A percentile compares a stretch with the other conserved stretches of the same genome.
Evolutionary conservation across 2,797 vertebrate species (phyloP).

Genomic region (Sitta carolinensis): DNA sequence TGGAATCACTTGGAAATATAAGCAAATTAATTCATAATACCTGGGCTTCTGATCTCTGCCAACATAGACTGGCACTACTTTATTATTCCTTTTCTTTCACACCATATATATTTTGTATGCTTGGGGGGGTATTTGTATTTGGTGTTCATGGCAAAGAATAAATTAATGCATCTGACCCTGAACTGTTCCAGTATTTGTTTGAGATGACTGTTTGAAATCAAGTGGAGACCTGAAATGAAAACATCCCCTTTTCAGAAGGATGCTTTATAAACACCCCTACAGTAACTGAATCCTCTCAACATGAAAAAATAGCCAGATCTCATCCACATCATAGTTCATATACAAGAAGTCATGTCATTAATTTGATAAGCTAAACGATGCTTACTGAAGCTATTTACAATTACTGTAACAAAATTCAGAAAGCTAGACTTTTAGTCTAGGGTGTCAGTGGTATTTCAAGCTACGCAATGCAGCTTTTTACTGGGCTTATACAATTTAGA

Average conservation of each 20-base stretch:
- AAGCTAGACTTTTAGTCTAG: slow-evolving; percentile 85
- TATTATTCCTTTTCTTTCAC: neutral
- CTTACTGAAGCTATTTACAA: slow-evolving; percentile 93
- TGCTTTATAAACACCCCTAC: slow-evolving; percentile 50
- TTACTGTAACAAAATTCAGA: slow-evolving; percentile 83
- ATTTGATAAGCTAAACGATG: slow-evolving; percentile 80
- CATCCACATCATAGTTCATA: slow-evolving; percentile 69
- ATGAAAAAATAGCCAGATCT: slow-evolving; percentile 75
- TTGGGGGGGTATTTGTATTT: neutral
- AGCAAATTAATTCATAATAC: neutral
- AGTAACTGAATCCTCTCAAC: slow-evolving; percentile 74
- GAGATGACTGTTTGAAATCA: slow-evolving; percentile 48
- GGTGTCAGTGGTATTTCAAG: slow-evolving; percentile 88
- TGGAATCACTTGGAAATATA: neutral
- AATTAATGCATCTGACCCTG: slow-evolving; percentile 38
- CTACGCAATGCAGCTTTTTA: slow-evolving; percentile 81
- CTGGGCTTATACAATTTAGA: slow-evolving; percentile 86
- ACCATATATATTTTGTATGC: neutral
- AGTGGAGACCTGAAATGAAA: neutral
- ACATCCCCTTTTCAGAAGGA: slow-evolving; percentile 50
- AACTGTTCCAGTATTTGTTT: slow-evolving; percentile 64
- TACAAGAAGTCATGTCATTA: slow-evolving; percentile 76
- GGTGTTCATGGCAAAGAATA: neutral
- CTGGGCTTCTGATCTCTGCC: neutral
- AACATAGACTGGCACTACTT: neutral